Base-by-base conservation (phyloP, 2,797 vertebrate genomes). In the Geotrypetes seraphini region DNA sequence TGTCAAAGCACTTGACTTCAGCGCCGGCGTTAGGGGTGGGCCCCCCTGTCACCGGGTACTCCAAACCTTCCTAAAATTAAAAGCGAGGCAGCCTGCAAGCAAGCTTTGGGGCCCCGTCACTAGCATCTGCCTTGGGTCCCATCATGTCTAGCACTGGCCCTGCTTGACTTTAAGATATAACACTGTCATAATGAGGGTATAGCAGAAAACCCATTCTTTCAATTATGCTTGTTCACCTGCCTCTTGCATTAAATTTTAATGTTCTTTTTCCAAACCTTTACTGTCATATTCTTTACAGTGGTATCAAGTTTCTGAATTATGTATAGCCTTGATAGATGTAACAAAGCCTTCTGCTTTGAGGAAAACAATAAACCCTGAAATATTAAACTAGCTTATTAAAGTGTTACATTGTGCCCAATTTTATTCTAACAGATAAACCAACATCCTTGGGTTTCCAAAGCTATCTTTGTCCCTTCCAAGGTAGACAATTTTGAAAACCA, bases 301-400 rank as follows among this genome's bases (percentile, higher is more conserved):
- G 35, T 65, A 71, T 71, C 16, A 41, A 30, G 28, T 67, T 57
- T 63, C 41, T 57, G 54, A 77, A 64, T 65, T 72, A 68, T 63
- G 43, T 36, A 58, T 42, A 50, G 22, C 6, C 18, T 28, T 41
- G 33, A 12, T 34, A 14, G 25, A 58, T 54, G 48, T 52, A 47
- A 52, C 40, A 50, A 42, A 29, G 56, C 40, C 56, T 42, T 44
- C 17, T 39, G 24, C 36, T 35, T 47, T 63, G 68, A 59, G 25
- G 6, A 49, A 60, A 57, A 66, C 30, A 16, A 28, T 66, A 66
- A 66, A 41, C 50, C 53, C 51, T 52, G 38, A 64, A 70, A 43
- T 47, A 58, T 47, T 59, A 14, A 75, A 38, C 5, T n/a, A 16
- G 12, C 47, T 3, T 43, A 12, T 39, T 65, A 53, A 59, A 57